phyloP scores from a whole-genome alignment of 2,113 vertebrate species.

The Carassius auratus region DNA sequence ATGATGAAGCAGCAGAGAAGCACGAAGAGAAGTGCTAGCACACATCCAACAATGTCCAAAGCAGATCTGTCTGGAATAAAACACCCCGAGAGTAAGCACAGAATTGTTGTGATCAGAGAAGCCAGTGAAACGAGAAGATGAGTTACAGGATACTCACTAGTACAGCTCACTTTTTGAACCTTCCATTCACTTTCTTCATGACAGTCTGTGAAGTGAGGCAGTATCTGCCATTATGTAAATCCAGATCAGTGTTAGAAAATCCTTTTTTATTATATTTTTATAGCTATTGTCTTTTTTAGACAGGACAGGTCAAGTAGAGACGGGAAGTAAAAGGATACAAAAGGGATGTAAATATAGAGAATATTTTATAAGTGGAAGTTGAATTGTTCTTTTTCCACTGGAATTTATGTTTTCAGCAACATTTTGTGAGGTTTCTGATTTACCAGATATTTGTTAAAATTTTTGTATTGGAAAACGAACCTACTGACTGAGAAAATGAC shows the following conservation, averaged over 20 bases:
- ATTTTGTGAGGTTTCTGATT: too few species aligned
- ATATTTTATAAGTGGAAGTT: too few species aligned
- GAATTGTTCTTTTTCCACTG: too few species aligned
- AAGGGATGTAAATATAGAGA: too few species aligned
- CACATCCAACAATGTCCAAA: neutral
- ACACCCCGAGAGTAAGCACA: neutral
- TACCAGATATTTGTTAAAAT: too few species aligned
- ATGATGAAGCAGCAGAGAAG: constrained; percentile 27
- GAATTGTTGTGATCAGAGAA: neutral
- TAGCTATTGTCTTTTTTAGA: neutral
- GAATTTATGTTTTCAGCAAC: too few species aligned
- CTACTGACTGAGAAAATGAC: too few species aligned
- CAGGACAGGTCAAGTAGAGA: too few species aligned
- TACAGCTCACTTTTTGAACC: neutral
- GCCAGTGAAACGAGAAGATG: neutral
- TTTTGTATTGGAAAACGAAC: too few species aligned
- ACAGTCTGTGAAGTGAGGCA: neutral
- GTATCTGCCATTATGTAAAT: constrained; percentile 22
- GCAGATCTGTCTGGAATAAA: neutral
- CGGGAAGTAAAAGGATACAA: too few species aligned
- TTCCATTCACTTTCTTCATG: fast-evolving
- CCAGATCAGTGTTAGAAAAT: neutral
- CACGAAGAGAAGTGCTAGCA: neutral
- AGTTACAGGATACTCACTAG: constrained; percentile 17
- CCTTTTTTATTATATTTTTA: neutral